phyloP scores from a whole-genome alignment of 2,797 vertebrate species.

The Gastrophryne carolinensis region DNA sequence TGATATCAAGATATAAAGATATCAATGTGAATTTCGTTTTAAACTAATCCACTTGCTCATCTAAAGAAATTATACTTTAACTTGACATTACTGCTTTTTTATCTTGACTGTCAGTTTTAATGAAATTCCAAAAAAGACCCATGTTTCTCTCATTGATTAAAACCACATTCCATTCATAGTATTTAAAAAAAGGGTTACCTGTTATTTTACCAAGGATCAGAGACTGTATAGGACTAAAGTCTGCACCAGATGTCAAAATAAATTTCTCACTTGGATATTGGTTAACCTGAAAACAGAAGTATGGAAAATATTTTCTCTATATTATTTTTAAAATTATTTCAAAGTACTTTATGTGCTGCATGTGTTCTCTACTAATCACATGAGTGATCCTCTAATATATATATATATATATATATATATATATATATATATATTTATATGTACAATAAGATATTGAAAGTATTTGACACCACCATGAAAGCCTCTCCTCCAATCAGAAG shows the following conservation, averaged over 20 bases:
- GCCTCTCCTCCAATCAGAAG: too few relatives aligned
- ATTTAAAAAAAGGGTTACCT: conserved; percentile 70
- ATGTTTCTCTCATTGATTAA: conserved; percentile 46
- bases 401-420: too few relatives aligned
- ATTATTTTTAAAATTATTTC: too few relatives aligned
- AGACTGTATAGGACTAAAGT: conserved; percentile 81
- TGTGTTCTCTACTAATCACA: too few relatives aligned
- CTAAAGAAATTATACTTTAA: conserved; percentile 49
- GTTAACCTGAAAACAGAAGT: conserved; percentile 76
- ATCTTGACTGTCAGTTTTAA: conserved; percentile 57
- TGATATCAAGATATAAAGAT: conserved; percentile 56
- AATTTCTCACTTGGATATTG: conserved; percentile 76
- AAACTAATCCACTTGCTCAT: conserved; percentile 42
- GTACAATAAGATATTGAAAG: too few relatives aligned
- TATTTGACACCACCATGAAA: too few relatives aligned
- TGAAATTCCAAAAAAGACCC: conserved; percentile 54
- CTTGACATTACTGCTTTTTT: conserved; percentile 53
- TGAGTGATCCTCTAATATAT: too few relatives aligned
- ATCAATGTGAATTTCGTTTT: conserved; percentile 53
- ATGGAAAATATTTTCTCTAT: too few relatives aligned
- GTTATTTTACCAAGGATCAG: conserved; percentile 82
- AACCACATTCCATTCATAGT: conserved; percentile 41
- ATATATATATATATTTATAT: too few relatives aligned
- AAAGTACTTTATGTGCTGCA: too few relatives aligned
- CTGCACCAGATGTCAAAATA: conserved; percentile 77